phyloP scores from a whole-genome alignment of 2,113 vertebrate species.

The Chaenocephalus aceratus region DNA sequence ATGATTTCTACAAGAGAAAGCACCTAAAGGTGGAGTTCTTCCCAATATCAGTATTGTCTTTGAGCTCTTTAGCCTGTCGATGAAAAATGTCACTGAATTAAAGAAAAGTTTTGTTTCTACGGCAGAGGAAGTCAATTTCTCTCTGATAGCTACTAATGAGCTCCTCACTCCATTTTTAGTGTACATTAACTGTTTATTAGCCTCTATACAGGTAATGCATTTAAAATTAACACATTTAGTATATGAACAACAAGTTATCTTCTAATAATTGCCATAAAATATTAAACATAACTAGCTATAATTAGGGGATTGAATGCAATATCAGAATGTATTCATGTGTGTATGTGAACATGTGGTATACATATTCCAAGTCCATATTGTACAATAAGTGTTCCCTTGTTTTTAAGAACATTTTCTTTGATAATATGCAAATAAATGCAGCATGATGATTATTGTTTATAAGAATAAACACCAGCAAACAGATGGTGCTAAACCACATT shows the following conservation, averaged over 20 bases:
- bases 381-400: neutral
- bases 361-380: neutral
- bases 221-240: neutral
- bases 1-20: neutral
- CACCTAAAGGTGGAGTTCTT: too few relatives aligned
- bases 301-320: neutral
- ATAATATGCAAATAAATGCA: constrained; percentile 3
- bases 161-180: constrained; percentile 24
- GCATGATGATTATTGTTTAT: neutral
- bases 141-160: constrained; percentile 17
- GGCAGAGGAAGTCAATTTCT: constrained; percentile 9
- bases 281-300: neutral
- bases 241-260: neutral
- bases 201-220: neutral
- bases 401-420: neutral
- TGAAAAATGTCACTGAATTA: constrained; percentile 12
- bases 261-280: neutral
- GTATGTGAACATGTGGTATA: neutral
- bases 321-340: neutral
- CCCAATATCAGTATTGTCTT: neutral
- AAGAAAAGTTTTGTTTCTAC: neutral
- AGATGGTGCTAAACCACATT: neutral
- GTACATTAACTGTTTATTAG: constrained; percentile 14
- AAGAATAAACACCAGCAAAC: neutral
- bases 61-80: neutral